Conservation (phyloP, 2,113 vertebrate species). For the Esox niger region DNA sequence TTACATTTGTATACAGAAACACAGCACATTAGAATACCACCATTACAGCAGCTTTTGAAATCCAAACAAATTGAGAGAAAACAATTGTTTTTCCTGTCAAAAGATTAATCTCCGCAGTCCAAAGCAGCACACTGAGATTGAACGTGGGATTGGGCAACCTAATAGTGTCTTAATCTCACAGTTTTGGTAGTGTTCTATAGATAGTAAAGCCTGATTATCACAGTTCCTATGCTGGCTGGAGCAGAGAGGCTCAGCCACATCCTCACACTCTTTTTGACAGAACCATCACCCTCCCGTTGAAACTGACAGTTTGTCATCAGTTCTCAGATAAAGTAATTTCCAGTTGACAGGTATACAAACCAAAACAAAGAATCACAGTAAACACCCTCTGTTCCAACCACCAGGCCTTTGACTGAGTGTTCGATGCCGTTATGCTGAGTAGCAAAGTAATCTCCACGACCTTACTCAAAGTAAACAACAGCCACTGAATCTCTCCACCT, state of each 20-base stretch:
- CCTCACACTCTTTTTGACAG: neutral
- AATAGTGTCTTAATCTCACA: conserved; percentile 24
- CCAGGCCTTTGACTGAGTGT: too few species aligned
- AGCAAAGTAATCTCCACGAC: too few species aligned
- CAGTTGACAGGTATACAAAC: neutral
- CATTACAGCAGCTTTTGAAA: neutral
- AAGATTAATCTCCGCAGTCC: conserved; percentile 14
- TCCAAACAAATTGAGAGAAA: neutral
- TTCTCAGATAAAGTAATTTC: neutral
- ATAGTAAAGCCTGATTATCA: conserved; percentile 10
- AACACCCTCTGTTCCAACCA: neutral
- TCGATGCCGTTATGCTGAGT: too few species aligned
- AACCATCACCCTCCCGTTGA: neutral
- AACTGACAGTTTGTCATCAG: neutral
- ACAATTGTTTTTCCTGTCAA: conserved; percentile 6
- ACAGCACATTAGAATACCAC: neutral
- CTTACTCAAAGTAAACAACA: too few species aligned
- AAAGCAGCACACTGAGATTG: conserved; percentile 13
- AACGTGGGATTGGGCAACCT: conserved; percentile 22
- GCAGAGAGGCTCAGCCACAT: neutral
- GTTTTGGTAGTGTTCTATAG: conserved; percentile 14
- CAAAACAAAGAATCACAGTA: neutral
- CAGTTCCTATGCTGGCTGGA: neutral
- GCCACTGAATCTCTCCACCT: too few species aligned
- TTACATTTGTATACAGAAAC: neutral